Conservation (phyloP, 2,113 vertebrate genomes). For the Procavia capensis region DNA sequence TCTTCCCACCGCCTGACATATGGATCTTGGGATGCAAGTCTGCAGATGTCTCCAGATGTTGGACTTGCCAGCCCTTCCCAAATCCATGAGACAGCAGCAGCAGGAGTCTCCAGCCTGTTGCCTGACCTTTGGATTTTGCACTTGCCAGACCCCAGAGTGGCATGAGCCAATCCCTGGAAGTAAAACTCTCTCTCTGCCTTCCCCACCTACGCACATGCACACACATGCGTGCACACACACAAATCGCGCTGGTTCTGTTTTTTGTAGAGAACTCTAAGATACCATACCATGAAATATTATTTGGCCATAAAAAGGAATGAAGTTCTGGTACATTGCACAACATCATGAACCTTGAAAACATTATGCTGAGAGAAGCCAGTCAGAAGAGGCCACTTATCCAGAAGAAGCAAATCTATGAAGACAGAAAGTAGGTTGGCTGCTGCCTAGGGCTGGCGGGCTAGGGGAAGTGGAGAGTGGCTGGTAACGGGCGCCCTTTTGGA, state of each 20-base stretch:
- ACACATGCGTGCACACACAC: no score
- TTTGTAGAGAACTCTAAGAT: neutral
- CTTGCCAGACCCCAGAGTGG: neutral
- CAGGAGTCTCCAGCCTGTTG: neutral
- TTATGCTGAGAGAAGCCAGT: neutral
- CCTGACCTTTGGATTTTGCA: neutral
- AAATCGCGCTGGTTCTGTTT: neutral
- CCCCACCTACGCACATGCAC: no score
- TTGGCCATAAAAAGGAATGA: neutral
- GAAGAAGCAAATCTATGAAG: neutral
- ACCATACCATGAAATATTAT: neutral
- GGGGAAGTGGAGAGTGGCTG: neutral
- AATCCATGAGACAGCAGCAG: neutral
- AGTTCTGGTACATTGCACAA: neutral
- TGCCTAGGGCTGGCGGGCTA: neutral
- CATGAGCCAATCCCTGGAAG: no score
- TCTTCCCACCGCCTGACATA: no score
- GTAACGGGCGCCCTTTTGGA: neutral
- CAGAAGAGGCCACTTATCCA: neutral
- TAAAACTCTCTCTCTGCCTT: no score
- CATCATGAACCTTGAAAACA: neutral
- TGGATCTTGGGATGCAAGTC: no score
- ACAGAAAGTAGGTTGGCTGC: neutral
- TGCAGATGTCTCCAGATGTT: neutral
- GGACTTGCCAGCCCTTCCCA: neutral